Percentiles rank a stretch among this genome's conserved stretches.
These are phyloP conservation scores for Microchrysa polita DNA, from an alignment of 2,888 invertebrate species.

Conservation along the genomic window DNA sequence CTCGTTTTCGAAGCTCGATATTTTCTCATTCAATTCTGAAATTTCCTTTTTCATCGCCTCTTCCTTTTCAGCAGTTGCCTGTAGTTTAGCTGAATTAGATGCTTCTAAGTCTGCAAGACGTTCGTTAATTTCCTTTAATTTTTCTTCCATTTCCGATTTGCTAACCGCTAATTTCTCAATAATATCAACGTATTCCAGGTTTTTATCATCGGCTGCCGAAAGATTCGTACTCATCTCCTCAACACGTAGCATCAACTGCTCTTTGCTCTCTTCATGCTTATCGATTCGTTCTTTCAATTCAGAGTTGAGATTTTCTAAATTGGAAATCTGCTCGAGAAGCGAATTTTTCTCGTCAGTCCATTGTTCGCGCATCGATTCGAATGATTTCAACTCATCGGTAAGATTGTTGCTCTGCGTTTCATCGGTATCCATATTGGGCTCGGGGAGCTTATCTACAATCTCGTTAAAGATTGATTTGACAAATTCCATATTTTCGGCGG, in stretches of 20 bases:
- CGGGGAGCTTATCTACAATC: background rate
- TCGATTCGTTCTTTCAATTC: slow-evolving; percentile 10
- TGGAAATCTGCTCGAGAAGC: background rate
- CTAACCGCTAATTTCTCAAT: background rate
- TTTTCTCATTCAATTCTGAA: background rate
- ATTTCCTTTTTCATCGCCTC: background rate
- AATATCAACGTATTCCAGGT: background rate
- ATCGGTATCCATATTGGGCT: background rate
- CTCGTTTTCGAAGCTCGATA: background rate
- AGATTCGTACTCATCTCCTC: background rate
- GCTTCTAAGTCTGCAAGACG: background rate
- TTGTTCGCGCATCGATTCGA: background rate
- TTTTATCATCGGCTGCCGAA: background rate
- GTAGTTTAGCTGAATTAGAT: background rate
- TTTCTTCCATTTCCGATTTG: background rate
- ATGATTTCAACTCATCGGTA: background rate
- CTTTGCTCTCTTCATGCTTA: slow-evolving; percentile 7
- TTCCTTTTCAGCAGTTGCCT: background rate
- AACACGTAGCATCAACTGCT: background rate
- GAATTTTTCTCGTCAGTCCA: background rate
- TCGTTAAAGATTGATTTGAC: background rate
- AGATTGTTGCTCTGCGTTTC: background rate
- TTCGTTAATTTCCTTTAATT: background rate
- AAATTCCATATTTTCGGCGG: too few relatives aligned
- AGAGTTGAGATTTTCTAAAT: background rate